Base-by-base conservation (phyloP, 2,888 invertebrate genomes). In the Andrena haemorrhoa region DNA sequence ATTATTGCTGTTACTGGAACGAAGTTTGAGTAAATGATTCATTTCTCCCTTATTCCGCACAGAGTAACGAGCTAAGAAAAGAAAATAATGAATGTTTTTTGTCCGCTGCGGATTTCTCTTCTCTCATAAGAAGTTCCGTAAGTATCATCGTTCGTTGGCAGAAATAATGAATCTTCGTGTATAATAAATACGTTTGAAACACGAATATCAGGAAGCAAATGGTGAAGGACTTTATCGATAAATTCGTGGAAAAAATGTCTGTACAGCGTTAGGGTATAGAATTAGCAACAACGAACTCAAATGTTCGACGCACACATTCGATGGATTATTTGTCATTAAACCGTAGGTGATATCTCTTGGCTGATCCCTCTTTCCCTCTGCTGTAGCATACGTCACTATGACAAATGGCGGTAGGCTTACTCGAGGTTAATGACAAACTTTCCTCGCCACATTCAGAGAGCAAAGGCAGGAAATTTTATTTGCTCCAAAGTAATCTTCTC, bases 391-490 rank as follows among this genome's bases (percentile, higher is more conserved):
- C 70, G 83, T 87, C 86, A 83, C 78, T 56, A 78, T 86, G 86
- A 86, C 74, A 86, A 86, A 86, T 87, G 80, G 74, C 74, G 47
- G 41, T 65, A 76, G 75, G 61, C 74, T 68, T 51, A 41, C 66
- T n/a, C 61, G 76, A 81, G 83, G 83, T 86, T 86, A 86, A 87
- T 86, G 86, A 83, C 86, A 60, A 87, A 85, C 81, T 87, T 86
- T 85, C 78, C 63, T 85, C 72, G 29, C 60, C 35, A 47, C 49
- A 58, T 41, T 56, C 35, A 49, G 51, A 72, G 56, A 35, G 33
- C 33, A 60, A 60, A 60, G 70, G 53, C 49, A 51, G 56, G 78
- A 56, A 51, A 65, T 75, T 79, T 75, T 65, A 53, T 70, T 75
- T 47, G 47, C 23, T 60, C 26, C 35, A 26, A 75, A 70, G 23